Base-by-base conservation (phyloP, 1,140 invertebrate species). In the Hesperophylax magnus region DNA sequence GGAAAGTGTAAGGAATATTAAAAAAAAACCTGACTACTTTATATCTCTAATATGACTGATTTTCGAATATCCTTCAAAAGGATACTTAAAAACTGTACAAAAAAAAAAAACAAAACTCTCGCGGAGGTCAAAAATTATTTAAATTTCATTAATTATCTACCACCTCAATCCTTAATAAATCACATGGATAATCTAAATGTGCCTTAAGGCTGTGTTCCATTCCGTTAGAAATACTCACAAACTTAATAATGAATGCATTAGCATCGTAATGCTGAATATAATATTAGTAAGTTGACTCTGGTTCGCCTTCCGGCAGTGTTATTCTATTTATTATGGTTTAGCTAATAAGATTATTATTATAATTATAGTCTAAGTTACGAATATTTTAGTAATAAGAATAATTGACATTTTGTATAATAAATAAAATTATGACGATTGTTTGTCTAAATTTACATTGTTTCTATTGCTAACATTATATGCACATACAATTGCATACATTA, bases 401-500 rank as follows among this genome's bases (percentile, higher is more conserved):
- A 67, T 34, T 67, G 27, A 67, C 34, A 20, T 67, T 67, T 67
- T 31, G 22, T 67, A 34, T 47, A 18, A 67, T 67, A 67, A 67
- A 67, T 67, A 67, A 67, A 67, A 24, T 17, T 31, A 58, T 58
- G 63, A 67, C 63, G 34, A 34, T 31, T 31, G 63, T 67, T 34
- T 20, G 34, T 67, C 24, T 39, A 31, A 47, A 47, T 47, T 11
- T 65, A 31, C 61, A 24, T 67, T 67, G 63, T 67, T 67, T 67
- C 63, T 47, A 67, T 67, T 67, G 63, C 27, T 24, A 67, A 34
- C 9, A 67, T 39, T 67, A 24, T 27, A 24, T 61, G 60, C 60
- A 61, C 60, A 61, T 61, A 27, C 60, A 61, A 61, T 67, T n/a
- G 63, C 63, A 67, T 67, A 47, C 15, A 39, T 67, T 27, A 34